Evolutionary conservation across 2,113 vertebrate species (phyloP).

Genomic region (Herpetotheres cachinnans): DNA sequence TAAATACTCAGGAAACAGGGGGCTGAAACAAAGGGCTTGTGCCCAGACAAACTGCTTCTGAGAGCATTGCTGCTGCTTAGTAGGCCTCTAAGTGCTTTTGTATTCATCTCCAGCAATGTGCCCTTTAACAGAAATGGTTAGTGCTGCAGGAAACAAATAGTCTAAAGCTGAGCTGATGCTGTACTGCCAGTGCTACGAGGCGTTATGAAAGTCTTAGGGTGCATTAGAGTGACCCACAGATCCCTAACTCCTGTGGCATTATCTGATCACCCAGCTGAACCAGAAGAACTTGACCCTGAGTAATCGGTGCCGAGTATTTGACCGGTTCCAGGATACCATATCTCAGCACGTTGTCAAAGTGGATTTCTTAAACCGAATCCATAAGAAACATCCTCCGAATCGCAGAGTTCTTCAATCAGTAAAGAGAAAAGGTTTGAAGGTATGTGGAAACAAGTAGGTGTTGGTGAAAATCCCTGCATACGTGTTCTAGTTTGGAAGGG

Average conservation of each 20-base stretch:
- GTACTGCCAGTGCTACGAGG: conserved; percentile 16
- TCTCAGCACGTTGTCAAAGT: conserved; percentile 96
- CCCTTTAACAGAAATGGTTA: conserved; percentile 39
- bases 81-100: conserved; percentile 24
- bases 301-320: conserved; percentile 96
- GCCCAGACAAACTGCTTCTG: conserved; percentile 18
- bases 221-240: conserved; percentile 7
- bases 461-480: neutral
- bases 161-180: conserved; percentile 45
- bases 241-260: conserved; percentile 40
- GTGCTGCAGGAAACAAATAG: conserved; percentile 36
- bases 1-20: conserved; percentile 39
- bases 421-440: conserved; percentile 90
- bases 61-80: conserved; percentile 8
- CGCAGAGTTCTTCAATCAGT: conserved; percentile 79
- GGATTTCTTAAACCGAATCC: conserved; percentile 92
- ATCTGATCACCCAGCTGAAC: conserved; percentile 84
- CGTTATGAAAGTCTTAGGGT: conserved; percentile 31
- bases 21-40: conserved; percentile 36
- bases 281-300: conserved; percentile 94
- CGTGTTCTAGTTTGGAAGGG: neutral
- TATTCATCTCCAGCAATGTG: conserved; percentile 44
- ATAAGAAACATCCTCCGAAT: conserved; percentile 89
- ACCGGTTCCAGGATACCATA: conserved; percentile 96
- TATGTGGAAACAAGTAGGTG: conserved; percentile 34